Evolutionary conservation across 2,888 invertebrate genomes (phyloP), one percentile per base, ranked within the genome.

Genomic region (Lamellibrachia satsuma): DNA sequence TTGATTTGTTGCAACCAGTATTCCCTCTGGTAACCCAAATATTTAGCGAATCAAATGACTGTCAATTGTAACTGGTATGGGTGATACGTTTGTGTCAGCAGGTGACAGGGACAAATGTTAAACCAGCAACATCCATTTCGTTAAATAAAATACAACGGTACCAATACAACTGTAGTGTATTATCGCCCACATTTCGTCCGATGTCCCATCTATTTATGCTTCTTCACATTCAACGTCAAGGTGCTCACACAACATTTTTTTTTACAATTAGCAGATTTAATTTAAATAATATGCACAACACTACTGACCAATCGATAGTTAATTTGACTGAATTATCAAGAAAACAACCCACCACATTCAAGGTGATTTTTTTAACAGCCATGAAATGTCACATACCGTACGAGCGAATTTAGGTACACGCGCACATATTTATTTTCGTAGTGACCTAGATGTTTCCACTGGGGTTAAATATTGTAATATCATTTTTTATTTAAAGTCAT

Each of bases 371-470:
- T 75, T 75, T 75, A 22, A 75, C 75, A 75, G 75, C 75, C 22
- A 57, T 57, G 11, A 15, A 57, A 57, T 15, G 57, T 57, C 57
- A 75, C 75, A n/a, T 75, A 75, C 75, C 75, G 75, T 75, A 6
- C 75, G 75, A 75, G 22, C 75, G 22, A 75, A 75, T 75, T 75
- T 75, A 75, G 75, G 75, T 75, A 75, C 75, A 75, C 75, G 75
- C 75, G 75, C 75, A 15, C 75, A 75, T 6, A 22, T 22, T 22
- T 75, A 22, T 75, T n/a, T 11, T 75, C 15, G 75, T 75, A 22
- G 75, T 75, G 22, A 11, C 15, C 15, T 39, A 39, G 39, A 39
- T 39, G 39, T 75, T 75, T 15, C 15, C 22, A 11, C n/a, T 75
- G n/a, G 75, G 6, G 6, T 22, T 15, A 15, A 75, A 3, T 75